These are phyloP conservation scores for Brachionus angularis DNA, from an alignment of 1,140 invertebrate species.

Conservation along the genomic window DNA sequence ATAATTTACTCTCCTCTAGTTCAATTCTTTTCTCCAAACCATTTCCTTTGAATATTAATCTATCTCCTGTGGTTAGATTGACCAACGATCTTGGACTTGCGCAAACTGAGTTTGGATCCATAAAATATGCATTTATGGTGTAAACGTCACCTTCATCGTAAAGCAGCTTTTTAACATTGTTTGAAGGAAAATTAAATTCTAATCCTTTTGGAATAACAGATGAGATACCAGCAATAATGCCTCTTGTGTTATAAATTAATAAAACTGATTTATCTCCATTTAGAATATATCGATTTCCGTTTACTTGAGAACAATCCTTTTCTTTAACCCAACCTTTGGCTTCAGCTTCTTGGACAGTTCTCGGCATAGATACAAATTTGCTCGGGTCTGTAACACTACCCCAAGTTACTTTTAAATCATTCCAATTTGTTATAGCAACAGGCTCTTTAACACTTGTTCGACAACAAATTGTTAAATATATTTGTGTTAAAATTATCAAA, in stretches of 20 bases:
- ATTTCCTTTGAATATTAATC: constrained; percentile 44
- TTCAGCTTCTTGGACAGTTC: not conserved
- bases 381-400: not conserved
- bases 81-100: not conserved
- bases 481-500: too few relatives aligned
- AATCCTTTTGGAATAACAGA: not conserved
- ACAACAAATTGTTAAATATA: too few relatives aligned
- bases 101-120: constrained; percentile 34
- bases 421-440: too few relatives aligned
- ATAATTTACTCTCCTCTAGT: constrained; percentile 46
- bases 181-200: constrained; percentile 34
- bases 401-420: not conserved
- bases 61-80: constrained; percentile 1
- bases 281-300: constrained; percentile 51
- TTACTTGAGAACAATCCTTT: constrained; percentile 40
- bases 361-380: not conserved
- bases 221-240: constrained; percentile 52
- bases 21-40: constrained; percentile 48
- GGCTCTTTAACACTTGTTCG: too few relatives aligned
- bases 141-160: constrained; percentile 42
- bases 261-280: constrained; percentile 49
- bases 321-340: not conserved
- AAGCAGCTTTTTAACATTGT: constrained; percentile 22
- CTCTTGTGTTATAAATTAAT: constrained; percentile 52
- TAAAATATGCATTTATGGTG: constrained; percentile 44